These are phyloP conservation scores for fruit fly (Drosophila melanogaster) DNA, from an alignment of 1,140 invertebrate genomes.

Conservation along the genomic window Release_6_plus_ISO1_MT NC_004354.4:11649501-11650000, in stretches of 20 bases:
- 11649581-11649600: neutral
- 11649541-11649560: constrained; percentile 34
- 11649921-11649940: too few species aligned
- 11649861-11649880: constrained; percentile 3
- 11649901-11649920: too few species aligned
- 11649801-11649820: too few species aligned
- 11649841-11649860: neutral
- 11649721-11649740: too few species aligned
- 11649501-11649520: neutral
- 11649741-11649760: neutral
- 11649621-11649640: constrained; percentile 9
- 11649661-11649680: neutral
- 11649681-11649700: too few species aligned
- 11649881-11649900: neutral
- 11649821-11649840: neutral
- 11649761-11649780: neutral
- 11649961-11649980: constrained; percentile 37
- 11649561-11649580: constrained; percentile 4
- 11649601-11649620: constrained; percentile 30
- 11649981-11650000: neutral
- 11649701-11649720: neutral
- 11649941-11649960: constrained; percentile 48
- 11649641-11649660: neutral
- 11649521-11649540: constrained; percentile 48
- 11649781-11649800: neutral